phyloP scores from a whole-genome alignment of 2,113 vertebrate genomes.

The Pandion haliaetus region DNA sequence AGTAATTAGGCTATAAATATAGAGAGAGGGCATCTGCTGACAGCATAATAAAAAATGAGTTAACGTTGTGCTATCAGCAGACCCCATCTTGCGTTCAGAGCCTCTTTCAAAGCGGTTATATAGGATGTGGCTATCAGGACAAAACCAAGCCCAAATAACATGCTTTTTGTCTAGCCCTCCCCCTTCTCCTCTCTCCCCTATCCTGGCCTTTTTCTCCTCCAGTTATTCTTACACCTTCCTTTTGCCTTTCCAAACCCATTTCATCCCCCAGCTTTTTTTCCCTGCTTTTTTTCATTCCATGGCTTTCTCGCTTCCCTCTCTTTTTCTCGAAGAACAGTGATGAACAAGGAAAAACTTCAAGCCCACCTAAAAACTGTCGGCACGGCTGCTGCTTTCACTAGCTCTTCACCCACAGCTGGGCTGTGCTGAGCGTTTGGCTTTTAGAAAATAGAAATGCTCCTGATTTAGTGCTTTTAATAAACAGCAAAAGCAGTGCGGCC shows the following conservation, averaged over 20 bases:
- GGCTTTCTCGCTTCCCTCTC: not conserved
- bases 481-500: constrained; percentile 51
- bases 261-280: not conserved
- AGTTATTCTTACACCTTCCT: not conserved
- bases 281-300: not conserved
- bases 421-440: constrained; percentile 36
- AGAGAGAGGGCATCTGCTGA: constrained; percentile 41
- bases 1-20: constrained; percentile 62
- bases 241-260: not conserved
- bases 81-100: constrained; percentile 1
- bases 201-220: not conserved
- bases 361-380: constrained; percentile 39
- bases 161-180: not conserved
- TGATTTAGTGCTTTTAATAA: constrained; percentile 81
- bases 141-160: not conserved
- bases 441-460: constrained; percentile 59
- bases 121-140: constrained; percentile 23
- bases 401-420: constrained; percentile 51
- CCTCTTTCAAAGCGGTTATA: not conserved
- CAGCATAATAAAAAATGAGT: constrained; percentile 54
- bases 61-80: constrained; percentile 55
- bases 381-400: constrained; percentile 44
- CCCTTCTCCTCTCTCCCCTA: not conserved
- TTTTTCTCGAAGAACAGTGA: constrained; percentile 22
- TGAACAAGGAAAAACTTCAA: constrained; percentile 63